A percentile compares a stretch with the other conserved stretches of the same genome.
phyloP scores from a whole-genome alignment of 30 jellyfish, hydroid and myxozoan genomes.

The Pelagia noctiluca region DNA sequence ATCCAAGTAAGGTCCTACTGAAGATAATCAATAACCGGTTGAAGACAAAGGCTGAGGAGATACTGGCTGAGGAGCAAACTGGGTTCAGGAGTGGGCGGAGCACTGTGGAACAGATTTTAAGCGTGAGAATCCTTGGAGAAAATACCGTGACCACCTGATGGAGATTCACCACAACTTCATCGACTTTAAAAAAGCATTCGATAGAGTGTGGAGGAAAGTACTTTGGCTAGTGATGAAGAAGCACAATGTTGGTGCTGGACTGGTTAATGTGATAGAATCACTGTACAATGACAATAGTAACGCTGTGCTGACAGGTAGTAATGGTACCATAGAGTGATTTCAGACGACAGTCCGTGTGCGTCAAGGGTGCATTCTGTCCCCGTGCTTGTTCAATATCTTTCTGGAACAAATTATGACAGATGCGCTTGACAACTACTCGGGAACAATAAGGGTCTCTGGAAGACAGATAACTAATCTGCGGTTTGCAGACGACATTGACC shows the following conservation, averaged over 20 bases:
- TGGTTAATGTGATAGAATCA: conserved; percentile 59
- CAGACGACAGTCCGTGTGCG: conserved; percentile 57
- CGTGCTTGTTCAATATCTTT: conserved; percentile 58
- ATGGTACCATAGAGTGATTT: conserved; percentile 40
- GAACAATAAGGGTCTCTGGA: conserved; percentile 44
- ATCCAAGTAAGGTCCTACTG: conserved; percentile 2
- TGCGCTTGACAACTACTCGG: conserved; percentile 40
- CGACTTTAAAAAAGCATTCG: too few species aligned
- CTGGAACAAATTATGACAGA: conserved; percentile 59
- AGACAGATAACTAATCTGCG: conserved; percentile 48
- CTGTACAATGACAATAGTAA: conserved; percentile 49
- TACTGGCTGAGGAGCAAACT: conserved; percentile 22
- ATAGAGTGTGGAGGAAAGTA: too few species aligned
- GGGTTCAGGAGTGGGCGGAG: conserved; percentile 61
- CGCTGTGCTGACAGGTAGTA: conserved; percentile 16
- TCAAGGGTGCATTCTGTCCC: conserved; percentile 64
- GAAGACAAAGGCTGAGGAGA: not conserved
- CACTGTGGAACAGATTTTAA: conserved; percentile 50
- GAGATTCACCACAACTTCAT: too few species aligned
- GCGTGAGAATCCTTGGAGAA: conserved; percentile 47
- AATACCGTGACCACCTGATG: conserved; percentile 58
- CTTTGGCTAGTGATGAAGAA: conserved; percentile 54
- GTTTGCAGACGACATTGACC: conserved; percentile 60
- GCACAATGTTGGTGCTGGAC: conserved; percentile 38
- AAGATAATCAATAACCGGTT: not conserved